Evolutionary conservation across 2,797 vertebrate species (phyloP), one percentile per base, ranked within the genome.

Genomic region (Cygnus olor): DNA sequence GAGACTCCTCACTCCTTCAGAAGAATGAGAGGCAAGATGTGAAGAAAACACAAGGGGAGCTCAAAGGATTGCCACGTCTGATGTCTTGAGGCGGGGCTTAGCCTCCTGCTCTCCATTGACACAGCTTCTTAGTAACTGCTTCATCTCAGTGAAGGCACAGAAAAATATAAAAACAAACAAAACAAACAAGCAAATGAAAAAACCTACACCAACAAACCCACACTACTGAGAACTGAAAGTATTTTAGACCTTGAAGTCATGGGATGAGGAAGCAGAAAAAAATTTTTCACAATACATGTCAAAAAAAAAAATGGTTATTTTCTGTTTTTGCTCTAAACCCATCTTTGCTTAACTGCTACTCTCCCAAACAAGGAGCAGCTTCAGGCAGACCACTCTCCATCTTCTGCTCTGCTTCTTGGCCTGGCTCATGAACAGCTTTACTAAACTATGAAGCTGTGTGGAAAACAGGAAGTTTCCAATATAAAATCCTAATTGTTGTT

Each of bases 401-500:
- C 82, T 68, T 80, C 57, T 77, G 45, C 68, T 74, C 76, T 89
- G 72, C 79, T 38, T 69, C 80, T 45, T 61, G 36, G 44, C 82
- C 80, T 89, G 72, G 44, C 72, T 61, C 24, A 51, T 4, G 40
- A 80, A 40, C 25, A 74, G 80, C 49, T 88, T 85, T 76, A 34
- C 82, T 74, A 42, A 78, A 68, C 85, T 58, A 85, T 28, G 84
- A 82, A 85, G 70, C 14, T 44, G 47, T 47, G 30, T 21, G 45
- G 69, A 68, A 95, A 96, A 93, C 73, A 89, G 80, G 80, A 89
- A 90, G 49, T 80, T 91, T 96, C 85, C 36, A 36, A 94, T 83
- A 83, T 57, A 65, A 95, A 86, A 49, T 44, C 42, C 51, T 85
- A 58, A 80, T 40, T 87, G 45, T 45, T 86, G 28, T 13, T 77